Percentiles rank a stretch among this genome's conserved stretches.
phyloP scores from a whole-genome alignment of 23 tunicate species.

The Halocynthia aurantium region DNA sequence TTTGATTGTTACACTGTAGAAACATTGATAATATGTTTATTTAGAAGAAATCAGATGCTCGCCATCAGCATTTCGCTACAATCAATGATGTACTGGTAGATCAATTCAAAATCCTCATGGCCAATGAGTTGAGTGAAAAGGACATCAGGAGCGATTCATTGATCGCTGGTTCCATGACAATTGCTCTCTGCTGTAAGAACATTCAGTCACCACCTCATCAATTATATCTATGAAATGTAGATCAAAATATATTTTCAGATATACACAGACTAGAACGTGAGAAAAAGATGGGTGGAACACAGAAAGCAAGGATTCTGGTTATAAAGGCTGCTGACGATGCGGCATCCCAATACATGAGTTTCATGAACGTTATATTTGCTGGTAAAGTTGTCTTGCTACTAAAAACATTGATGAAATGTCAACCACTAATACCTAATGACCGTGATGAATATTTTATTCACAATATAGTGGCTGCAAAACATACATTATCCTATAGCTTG shows the following conservation, averaged over 20 bases:
- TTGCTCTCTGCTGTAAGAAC: constrained; percentile 74
- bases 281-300: constrained; percentile 13
- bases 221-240: not conserved
- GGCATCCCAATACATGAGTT: constrained; percentile 88
- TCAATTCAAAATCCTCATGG: constrained; percentile 63
- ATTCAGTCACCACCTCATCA: not conserved
- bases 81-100: constrained; percentile 49
- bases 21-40: too few species aligned
- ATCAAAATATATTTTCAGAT: constrained; percentile 22
- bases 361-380: constrained; percentile 92
- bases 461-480: too few species aligned
- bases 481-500: too few species aligned
- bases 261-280: constrained; percentile 48
- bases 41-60: constrained; percentile 5
- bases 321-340: constrained; percentile 90
- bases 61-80: constrained; percentile 54
- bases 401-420: too few species aligned
- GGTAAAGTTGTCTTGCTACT: constrained; percentile 21
- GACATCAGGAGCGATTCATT: constrained; percentile 82
- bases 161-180: constrained; percentile 86
- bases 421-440: too few species aligned
- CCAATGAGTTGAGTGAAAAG: constrained; percentile 31
- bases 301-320: constrained; percentile 61
- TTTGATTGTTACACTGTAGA: too few species aligned
- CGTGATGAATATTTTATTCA: too few species aligned